Evolutionary conservation across 2,113 vertebrate genomes (phyloP).

Genomic region (Electrona antarctica): DNA sequence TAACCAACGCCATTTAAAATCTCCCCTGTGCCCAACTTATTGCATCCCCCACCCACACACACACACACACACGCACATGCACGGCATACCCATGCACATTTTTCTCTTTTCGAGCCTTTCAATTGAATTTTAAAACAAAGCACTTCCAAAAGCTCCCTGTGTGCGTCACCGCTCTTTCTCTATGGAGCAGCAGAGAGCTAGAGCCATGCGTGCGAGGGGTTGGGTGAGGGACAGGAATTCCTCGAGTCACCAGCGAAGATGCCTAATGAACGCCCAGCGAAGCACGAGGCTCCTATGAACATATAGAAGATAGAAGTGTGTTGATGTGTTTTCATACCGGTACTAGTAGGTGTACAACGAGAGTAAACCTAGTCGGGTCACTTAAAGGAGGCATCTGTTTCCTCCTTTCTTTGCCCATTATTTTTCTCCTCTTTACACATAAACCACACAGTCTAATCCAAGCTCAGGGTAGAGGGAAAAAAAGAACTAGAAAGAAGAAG

Average conservation of each 20-base stretch:
- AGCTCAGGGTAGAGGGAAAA: slow-evolving; percentile 19
- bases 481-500: slow-evolving; percentile 12
- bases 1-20: slow-evolving; percentile 71
- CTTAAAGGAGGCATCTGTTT: slow-evolving; percentile 3
- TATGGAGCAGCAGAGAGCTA: slow-evolving; percentile 20
- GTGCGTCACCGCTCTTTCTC: slow-evolving; percentile 33
- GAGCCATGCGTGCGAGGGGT: slow-evolving; percentile 44
- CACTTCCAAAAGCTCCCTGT: slow-evolving; percentile 42
- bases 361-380: neutral
- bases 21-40: slow-evolving; percentile 57
- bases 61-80: no score
- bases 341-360: neutral
- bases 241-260: slow-evolving; percentile 54
- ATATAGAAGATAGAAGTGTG: slow-evolving; percentile 50
- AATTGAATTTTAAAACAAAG: slow-evolving; percentile 75
- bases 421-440: slow-evolving; percentile 53
- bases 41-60: slow-evolving; percentile 1
- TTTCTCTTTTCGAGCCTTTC: slow-evolving; percentile 53
- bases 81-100: no score
- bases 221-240: slow-evolving; percentile 48
- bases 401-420: slow-evolving; percentile 6
- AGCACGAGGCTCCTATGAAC: slow-evolving; percentile 61
- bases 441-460: slow-evolving; percentile 9
- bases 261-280: slow-evolving; percentile 61
- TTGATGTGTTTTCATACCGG: slow-evolving; percentile 18